Evolutionary conservation across 2,888 invertebrate species (phyloP), one percentile per base, ranked within the genome.

Genomic region (Chymomyza caudatula): DNA sequence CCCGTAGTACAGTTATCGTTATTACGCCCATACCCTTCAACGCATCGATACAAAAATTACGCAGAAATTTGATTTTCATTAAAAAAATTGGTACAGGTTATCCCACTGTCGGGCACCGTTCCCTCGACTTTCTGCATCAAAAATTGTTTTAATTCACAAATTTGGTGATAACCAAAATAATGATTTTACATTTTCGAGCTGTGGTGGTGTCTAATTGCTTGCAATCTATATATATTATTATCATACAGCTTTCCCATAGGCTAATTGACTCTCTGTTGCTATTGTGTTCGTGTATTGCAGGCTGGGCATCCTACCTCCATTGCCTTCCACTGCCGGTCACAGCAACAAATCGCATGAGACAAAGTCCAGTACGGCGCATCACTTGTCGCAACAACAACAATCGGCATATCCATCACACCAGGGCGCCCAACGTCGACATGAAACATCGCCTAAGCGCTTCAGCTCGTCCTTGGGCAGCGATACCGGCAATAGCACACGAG

Each of bases 381-480:
- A 73, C 94, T 6, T 94, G 94, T 77, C 17, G 5, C 81, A 78
- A 37, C 76, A 74, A 53, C 74, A 81, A 63, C 74, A 79, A 57
- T 51, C 61, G 54, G 29, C 29, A 37, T 51, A 51, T 51, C 11
- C 51, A 17, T 19, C 51, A 4, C 51, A 51, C 51, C 51, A 51
- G 17, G 51, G 51, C 51, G 64, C 74, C 47, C 83, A 84, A 25
- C 78, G 86, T 8, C 86, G 88, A 51, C 87, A 87, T 54, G 90
- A 90, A 63, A 79, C 88, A 25, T 88, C 90, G 2, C 89, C 90
- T 6, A 92, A 89, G 89, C 91, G 86, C 77, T 93, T 94, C 74
- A 95, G 95, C 81, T 95, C 95, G 11, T 94, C 94, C 0, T 90
- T 95, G 58, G 95, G 95, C 6, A 95, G 95, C 77, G 95, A 94